A percentile compares a stretch with the other conserved stretches of the same genome.
Conservation (phyloP, 2,113 vertebrate genomes). For the Psilopogon haemacephalus region DNA sequence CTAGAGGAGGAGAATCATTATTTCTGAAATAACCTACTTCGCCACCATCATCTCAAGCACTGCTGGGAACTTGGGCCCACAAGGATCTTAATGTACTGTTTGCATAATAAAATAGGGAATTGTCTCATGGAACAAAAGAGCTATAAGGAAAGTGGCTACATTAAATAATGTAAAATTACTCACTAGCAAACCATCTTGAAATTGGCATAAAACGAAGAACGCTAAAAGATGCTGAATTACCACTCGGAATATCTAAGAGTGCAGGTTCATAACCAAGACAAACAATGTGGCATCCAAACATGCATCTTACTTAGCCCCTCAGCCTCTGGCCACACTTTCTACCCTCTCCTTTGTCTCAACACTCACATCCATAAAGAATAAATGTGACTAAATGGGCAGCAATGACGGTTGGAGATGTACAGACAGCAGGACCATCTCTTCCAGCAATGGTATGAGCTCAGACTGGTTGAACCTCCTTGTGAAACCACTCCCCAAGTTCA, state of each 20-base stretch:
- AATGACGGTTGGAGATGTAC: neutral
- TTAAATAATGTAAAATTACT: constrained; percentile 62
- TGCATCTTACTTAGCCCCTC: neutral
- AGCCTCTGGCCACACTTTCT: neutral
- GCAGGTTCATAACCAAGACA: neutral
- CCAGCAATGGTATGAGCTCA: neutral
- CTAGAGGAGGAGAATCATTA: constrained; percentile 47
- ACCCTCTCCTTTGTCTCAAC: neutral
- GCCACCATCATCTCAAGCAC: neutral
- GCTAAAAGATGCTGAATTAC: constrained; percentile 32
- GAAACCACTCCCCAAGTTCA: neutral
- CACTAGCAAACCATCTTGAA: neutral
- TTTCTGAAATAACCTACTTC: constrained; percentile 57
- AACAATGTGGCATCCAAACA: accelerated
- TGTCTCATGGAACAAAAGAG: constrained; percentile 47
- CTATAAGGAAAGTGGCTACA: constrained; percentile 48
- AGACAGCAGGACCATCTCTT: neutral
- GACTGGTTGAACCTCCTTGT: neutral
- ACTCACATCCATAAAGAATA: neutral
- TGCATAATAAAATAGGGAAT: constrained; percentile 63
- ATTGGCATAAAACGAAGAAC: neutral
- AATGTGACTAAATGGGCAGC: neutral
- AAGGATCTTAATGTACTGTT: constrained; percentile 61
- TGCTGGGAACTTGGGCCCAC: constrained; percentile 45
- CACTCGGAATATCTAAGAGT: neutral